Evolutionary conservation across 2,797 vertebrate genomes (phyloP).

Genomic region (Myiotriccus ornatus): DNA sequence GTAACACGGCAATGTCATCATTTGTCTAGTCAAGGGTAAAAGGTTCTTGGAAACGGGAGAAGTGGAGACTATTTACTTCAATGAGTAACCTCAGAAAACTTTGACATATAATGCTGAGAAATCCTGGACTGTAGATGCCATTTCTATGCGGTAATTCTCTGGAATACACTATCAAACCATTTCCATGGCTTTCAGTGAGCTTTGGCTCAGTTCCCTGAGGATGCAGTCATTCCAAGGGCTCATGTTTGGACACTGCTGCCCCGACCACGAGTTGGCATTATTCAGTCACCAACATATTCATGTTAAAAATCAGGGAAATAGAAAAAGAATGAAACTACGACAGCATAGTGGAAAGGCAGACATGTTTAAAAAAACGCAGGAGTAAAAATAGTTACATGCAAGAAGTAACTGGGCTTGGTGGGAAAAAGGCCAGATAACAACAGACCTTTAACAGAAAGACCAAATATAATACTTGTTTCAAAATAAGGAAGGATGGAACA

Average conservation of each 20-base stretch:
- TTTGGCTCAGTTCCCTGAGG: neutral
- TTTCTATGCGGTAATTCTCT: neutral
- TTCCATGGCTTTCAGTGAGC: neutral
- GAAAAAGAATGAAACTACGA: neutral
- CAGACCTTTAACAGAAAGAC: neutral
- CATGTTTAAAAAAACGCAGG: neutral
- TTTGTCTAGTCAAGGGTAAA: conserved; percentile 47
- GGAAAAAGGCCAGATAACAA: neutral
- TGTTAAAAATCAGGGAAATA: neutral
- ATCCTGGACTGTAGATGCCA: neutral
- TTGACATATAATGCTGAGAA: neutral
- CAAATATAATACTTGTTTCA: neutral
- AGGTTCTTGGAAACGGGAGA: neutral
- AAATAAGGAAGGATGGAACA: neutral
- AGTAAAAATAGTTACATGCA: neutral
- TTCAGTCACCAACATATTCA: neutral
- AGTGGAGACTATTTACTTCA: neutral
- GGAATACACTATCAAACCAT: neutral
- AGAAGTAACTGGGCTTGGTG: neutral
- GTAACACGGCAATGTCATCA: neutral
- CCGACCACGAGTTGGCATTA: accelerated
- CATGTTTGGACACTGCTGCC: neutral
- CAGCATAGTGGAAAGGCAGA: neutral
- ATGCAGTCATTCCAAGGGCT: neutral
- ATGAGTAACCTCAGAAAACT: neutral